phyloP scores from a whole-genome alignment of 2,888 invertebrate genomes.

The Nomada fucata region DNA sequence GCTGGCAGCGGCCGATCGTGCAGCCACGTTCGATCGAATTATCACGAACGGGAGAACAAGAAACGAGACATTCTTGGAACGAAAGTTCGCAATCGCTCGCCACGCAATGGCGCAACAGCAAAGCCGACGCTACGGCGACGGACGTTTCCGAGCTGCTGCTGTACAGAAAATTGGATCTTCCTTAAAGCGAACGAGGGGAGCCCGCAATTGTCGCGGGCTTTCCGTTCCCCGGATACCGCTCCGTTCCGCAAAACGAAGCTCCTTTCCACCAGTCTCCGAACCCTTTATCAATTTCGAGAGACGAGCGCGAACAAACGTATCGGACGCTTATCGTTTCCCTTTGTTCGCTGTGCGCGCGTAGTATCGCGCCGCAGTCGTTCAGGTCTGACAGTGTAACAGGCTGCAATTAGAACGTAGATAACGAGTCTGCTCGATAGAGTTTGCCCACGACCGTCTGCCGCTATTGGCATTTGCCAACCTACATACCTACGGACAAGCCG shows the following conservation, averaged over 20 bases:
- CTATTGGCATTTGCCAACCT: constrained; percentile 65
- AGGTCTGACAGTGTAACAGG: constrained; percentile 46
- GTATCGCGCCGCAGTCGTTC: constrained; percentile 18
- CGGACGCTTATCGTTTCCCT: constrained; percentile 13
- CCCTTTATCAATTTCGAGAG: not conserved
- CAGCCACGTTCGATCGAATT: not conserved
- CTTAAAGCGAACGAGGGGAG: constrained; percentile 41
- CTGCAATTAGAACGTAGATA: constrained; percentile 73
- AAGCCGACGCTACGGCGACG: constrained; percentile 48
- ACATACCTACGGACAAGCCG: constrained; percentile 54
- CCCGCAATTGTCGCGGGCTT: constrained; percentile 45
- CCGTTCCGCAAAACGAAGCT: constrained; percentile 25
- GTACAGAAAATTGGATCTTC: constrained; percentile 44
- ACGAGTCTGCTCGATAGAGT: constrained; percentile 56
- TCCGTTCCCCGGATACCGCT: not conserved
- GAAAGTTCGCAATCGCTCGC: constrained; percentile 41
- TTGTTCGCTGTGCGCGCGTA: constrained; percentile 31
- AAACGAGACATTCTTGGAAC: constrained; percentile 29
- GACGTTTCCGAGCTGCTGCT: constrained; percentile 43
- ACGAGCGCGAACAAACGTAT: not conserved
- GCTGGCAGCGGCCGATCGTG: not conserved
- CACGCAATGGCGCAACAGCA: constrained; percentile 54
- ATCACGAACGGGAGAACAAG: not conserved
- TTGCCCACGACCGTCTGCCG: constrained; percentile 47
- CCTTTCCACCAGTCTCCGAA: constrained; percentile 5